Evolutionary conservation across 1,140 invertebrate genomes (phyloP).

Genomic region (Cryptotermes secundus): DNA sequence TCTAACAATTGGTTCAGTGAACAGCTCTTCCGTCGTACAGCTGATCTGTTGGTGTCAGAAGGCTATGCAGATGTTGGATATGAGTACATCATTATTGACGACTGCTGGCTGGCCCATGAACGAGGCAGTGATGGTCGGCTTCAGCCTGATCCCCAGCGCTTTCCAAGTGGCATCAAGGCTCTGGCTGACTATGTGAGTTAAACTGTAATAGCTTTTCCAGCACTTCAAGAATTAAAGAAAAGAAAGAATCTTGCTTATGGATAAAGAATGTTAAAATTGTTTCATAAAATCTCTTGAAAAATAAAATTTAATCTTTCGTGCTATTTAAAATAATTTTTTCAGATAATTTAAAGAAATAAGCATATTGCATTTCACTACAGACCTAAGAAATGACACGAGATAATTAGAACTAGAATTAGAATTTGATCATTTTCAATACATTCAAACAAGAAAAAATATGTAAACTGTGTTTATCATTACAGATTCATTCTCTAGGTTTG

Average conservation of each 20-base stretch:
- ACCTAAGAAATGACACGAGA: no score
- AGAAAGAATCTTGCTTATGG: no score
- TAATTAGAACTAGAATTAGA: neutral
- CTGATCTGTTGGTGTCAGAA: conserved; percentile 55
- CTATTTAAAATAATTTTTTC: no score
- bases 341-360: no score
- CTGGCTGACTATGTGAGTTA: conserved; percentile 59
- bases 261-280: no score
- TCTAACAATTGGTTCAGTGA: conserved; percentile 52
- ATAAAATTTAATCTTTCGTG: no score
- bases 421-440: neutral
- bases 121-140: conserved; percentile 53
- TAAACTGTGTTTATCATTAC: conserved; percentile 35
- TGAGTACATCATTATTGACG: conserved; percentile 61
- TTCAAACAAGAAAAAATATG: no score
- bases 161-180: conserved; percentile 60
- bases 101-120: conserved; percentile 59
- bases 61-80: conserved; percentile 60
- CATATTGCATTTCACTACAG: no score
- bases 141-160: conserved; percentile 55
- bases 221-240: neutral
- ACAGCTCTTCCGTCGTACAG: conserved; percentile 55
- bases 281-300: no score
- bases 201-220: neutral
- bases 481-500: conserved; percentile 77